Conservation (phyloP, 23 tunicate genomes). For the Ciona savignyi region DNA sequence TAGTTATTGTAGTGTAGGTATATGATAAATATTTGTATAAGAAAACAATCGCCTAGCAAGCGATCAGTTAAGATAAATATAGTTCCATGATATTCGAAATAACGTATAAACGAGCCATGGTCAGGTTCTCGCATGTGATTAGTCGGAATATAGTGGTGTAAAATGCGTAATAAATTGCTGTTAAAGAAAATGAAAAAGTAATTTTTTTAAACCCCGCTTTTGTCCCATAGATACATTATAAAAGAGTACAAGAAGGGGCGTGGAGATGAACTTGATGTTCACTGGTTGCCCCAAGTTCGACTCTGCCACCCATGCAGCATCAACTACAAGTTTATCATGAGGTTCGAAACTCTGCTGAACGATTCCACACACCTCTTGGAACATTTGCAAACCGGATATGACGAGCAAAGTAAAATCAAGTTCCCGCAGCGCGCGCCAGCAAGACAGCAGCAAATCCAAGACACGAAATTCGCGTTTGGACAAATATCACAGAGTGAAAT, state of each 20-base stretch:
- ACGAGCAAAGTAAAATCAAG: constrained; percentile 4
- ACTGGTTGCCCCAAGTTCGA: constrained; percentile 67
- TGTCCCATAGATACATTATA: constrained; percentile 5
- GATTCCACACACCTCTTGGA: constrained; percentile 47
- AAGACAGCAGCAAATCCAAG: neutral
- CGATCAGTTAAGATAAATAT: no score
- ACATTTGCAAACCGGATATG: constrained; percentile 20
- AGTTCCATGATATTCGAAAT: no score
- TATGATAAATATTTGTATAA: no score
- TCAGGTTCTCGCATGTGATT: no score
- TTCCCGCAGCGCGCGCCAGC: constrained; percentile 21
- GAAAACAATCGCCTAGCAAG: no score
- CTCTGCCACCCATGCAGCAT: constrained; percentile 53
- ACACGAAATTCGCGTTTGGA: constrained; percentile 13
- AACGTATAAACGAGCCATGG: no score
- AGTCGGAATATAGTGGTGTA: no score
- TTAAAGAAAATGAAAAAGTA: no score
- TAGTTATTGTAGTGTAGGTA: no score
- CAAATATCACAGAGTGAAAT: constrained; percentile 15
- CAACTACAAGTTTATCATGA: constrained; percentile 58
- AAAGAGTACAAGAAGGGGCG: neutral
- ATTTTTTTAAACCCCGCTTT: no score
- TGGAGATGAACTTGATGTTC: constrained; percentile 23
- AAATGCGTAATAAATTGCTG: no score
- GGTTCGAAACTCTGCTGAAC: constrained; percentile 35